Conservation (phyloP, 2,797 vertebrate genomes). For the Rousettus madagascariensis region DNA sequence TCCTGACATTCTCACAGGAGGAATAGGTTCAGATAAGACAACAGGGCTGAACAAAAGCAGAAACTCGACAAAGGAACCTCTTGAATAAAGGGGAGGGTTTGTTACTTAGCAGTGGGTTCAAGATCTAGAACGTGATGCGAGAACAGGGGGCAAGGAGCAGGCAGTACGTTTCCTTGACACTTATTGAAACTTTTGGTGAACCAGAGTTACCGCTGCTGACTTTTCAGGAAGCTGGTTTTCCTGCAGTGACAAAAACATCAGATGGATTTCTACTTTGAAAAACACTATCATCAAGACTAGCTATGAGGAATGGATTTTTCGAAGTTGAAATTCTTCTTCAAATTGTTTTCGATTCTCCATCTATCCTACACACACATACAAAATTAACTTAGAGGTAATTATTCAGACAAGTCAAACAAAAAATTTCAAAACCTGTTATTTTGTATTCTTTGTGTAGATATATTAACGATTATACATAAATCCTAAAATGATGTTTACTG, state of each 20-base stretch:
- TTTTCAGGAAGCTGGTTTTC: neutral
- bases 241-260: neutral
- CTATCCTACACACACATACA: neutral
- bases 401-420: neutral
- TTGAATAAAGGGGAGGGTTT: neutral
- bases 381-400: neutral
- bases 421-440: neutral
- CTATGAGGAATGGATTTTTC: neutral
- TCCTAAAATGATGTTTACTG: neutral
- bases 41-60: neutral
- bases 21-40: neutral
- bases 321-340: constrained; percentile 3
- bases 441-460: neutral
- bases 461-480: neutral
- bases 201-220: neutral
- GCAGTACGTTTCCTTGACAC: accelerated
- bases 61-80: neutral
- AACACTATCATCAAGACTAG: neutral
- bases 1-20: neutral
- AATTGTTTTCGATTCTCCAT: neutral
- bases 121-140: neutral
- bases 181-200: neutral
- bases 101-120: neutral
- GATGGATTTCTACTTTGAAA: constrained; percentile 7
- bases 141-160: neutral